Evolutionary conservation across 2,797 vertebrate species (phyloP).

Genomic region (Poeciliopsis gracilis): DNA sequence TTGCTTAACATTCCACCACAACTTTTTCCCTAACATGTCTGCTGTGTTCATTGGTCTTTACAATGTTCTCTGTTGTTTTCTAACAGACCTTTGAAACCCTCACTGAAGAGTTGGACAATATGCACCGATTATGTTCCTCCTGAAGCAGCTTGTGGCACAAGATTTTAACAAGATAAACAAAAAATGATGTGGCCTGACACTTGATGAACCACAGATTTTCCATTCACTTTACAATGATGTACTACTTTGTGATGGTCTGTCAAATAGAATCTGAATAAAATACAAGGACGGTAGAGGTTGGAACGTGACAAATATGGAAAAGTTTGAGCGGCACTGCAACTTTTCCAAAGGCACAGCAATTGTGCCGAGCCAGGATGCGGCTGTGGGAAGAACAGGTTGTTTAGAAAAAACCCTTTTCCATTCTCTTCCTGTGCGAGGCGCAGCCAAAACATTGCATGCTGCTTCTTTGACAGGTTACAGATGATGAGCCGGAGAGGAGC

Average conservation of each 20-base stretch:
- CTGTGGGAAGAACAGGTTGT: slow-evolving; percentile 44
- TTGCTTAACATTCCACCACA: neutral
- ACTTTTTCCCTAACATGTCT: neutral
- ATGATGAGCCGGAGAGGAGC: slow-evolving; percentile 62
- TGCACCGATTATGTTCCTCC: neutral
- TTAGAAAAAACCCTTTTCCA: slow-evolving; percentile 51
- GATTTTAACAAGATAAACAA: neutral
- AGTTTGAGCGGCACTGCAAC: neutral
- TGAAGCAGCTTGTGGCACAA: neutral
- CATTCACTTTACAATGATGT: neutral
- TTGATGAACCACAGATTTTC: neutral
- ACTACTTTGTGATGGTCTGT: neutral
- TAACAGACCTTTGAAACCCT: neutral
- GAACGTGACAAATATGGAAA: neutral
- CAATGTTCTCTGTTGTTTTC: neutral
- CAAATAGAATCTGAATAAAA: neutral
- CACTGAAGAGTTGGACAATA: neutral
- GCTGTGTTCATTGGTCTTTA: neutral
- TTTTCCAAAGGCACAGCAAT: slow-evolving; percentile 24
- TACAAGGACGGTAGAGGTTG: neutral
- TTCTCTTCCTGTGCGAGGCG: slow-evolving; percentile 50
- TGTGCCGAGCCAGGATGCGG: slow-evolving; percentile 42
- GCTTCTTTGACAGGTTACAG: slow-evolving; percentile 70
- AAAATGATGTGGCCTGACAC: neutral
- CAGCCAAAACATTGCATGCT: slow-evolving; percentile 51